Conservation (phyloP, 2,797 vertebrate genomes). For the Ispidina lecontei region DNA sequence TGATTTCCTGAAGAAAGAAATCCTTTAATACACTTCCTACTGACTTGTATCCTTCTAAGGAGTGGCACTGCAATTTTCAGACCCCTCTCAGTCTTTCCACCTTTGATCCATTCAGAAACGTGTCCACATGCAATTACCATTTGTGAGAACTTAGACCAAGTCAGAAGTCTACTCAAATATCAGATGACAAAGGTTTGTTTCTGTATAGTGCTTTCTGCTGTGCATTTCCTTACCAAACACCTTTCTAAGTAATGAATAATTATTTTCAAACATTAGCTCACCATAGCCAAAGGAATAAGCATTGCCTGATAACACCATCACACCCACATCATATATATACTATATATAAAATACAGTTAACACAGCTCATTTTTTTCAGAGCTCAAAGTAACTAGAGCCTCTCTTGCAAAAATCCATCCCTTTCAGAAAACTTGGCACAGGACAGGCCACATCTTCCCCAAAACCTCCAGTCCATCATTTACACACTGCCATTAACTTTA, state of each 20-base stretch:
- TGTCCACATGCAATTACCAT: neutral
- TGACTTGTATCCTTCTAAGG: neutral
- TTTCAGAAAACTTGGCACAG: neutral
- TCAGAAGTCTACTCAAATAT: neutral
- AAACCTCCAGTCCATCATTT: neutral
- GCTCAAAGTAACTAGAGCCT: neutral
- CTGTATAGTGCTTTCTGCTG: neutral
- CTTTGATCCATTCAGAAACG: neutral
- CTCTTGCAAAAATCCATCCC: neutral
- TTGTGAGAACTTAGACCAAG: neutral
- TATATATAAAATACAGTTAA: neutral
- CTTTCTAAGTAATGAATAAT: neutral
- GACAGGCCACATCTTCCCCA: neutral
- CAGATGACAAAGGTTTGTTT: neutral
- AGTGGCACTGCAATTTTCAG: neutral
- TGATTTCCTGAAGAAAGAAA: neutral
- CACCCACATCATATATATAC: neutral
- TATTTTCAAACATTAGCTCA: constrained; percentile 24
- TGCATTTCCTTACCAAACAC: neutral
- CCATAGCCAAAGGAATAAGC: neutral
- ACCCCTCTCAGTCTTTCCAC: neutral
- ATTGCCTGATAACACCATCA: neutral
- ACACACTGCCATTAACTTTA: neutral
- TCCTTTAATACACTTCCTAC: neutral
- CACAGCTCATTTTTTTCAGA: neutral